Evolutionary conservation across 2,113 vertebrate genomes (phyloP).

Genomic region (Barnardius zonarius): DNA sequence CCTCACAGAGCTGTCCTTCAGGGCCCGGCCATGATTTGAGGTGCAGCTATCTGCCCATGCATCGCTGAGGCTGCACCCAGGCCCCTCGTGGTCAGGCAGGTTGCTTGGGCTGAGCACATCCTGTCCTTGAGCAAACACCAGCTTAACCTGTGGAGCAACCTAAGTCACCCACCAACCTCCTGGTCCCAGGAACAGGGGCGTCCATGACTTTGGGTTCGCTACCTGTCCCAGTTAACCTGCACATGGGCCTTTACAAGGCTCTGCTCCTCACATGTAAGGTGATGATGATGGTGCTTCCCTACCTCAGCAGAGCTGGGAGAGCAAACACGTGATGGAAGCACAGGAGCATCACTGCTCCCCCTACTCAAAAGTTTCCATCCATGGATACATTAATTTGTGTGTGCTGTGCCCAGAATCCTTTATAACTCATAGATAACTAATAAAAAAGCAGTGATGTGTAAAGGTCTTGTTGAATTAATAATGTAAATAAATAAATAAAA

Average conservation of each 20-base stretch:
- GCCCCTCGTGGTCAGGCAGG: neutral
- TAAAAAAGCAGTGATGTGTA: constrained; percentile 9
- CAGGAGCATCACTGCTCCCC: neutral
- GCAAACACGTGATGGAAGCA: neutral
- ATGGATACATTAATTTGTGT: neutral
- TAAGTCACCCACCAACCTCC: rapidly evolving
- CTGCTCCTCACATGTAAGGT: neutral
- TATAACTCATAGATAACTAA: neutral
- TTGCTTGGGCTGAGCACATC: rapidly evolving
- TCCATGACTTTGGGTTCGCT: neutral
- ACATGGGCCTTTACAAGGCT: neutral
- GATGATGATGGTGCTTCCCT: neutral
- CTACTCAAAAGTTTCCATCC: neutral
- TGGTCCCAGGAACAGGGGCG: rapidly evolving
- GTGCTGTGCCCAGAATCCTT: neutral
- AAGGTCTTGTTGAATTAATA: neutral
- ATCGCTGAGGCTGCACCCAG: rapidly evolving
- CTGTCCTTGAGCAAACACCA: neutral
- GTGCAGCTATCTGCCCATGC: neutral
- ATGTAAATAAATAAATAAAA: neutral
- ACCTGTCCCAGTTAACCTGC: neutral
- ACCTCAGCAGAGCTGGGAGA: neutral
- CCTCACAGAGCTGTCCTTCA: rapidly evolving
- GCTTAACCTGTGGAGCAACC: neutral
- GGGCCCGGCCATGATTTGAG: rapidly evolving